Conservation (phyloP, 2,888 invertebrate species). For the Agrotis puta region DNA sequence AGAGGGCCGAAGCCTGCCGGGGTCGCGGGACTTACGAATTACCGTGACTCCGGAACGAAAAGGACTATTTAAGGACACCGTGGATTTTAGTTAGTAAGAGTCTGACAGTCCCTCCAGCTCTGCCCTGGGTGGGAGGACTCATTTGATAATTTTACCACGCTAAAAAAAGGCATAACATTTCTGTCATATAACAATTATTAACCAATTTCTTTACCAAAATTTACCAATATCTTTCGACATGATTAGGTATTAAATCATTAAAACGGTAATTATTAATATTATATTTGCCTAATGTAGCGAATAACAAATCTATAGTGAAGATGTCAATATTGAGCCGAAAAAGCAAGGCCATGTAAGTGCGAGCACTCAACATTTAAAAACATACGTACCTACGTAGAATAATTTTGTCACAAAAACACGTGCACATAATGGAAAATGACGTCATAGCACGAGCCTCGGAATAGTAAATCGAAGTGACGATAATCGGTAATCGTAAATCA, state of each 20-base stretch:
- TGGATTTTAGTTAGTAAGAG: too few relatives aligned
- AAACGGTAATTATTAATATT: not conserved
- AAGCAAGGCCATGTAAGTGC: slow-evolving; percentile 1
- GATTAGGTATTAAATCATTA: slow-evolving; percentile 6
- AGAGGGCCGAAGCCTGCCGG: too few relatives aligned
- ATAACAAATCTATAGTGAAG: not conserved
- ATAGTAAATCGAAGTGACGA: slow-evolving; percentile 18
- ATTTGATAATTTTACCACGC: too few relatives aligned
- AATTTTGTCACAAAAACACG: slow-evolving; percentile 19
- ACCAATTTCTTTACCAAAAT: too few relatives aligned
- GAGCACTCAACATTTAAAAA: slow-evolving; percentile 7
- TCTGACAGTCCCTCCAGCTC: too few relatives aligned
- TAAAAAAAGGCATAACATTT: too few relatives aligned
- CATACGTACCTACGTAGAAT: not conserved
- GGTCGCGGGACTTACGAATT: too few relatives aligned
- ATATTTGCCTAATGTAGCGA: slow-evolving; percentile 1
- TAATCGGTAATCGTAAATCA: slow-evolving; percentile 35
- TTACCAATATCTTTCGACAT: not conserved
- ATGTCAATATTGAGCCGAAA: slow-evolving; percentile 12
- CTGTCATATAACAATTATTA: too few relatives aligned
- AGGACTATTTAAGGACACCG: too few relatives aligned
- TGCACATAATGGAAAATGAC: slow-evolving; percentile 1
- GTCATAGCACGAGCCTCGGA: slow-evolving; percentile 17
- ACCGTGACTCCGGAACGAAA: too few relatives aligned
- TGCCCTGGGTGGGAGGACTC: too few relatives aligned